These are phyloP conservation scores for Prolemur simus DNA, from an alignment of 2,113 vertebrate species.

Conservation along the genomic window DNA sequence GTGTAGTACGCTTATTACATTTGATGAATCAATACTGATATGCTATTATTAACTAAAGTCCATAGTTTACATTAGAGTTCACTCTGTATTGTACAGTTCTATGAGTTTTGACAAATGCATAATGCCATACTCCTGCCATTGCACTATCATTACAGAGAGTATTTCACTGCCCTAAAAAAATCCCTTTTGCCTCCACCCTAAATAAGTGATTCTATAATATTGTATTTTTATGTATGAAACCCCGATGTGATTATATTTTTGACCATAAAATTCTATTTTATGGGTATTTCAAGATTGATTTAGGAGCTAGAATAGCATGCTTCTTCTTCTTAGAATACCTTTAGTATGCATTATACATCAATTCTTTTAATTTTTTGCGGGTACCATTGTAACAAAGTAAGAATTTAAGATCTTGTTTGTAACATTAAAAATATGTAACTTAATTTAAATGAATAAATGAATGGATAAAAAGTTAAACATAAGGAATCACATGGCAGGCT, in stretches of 20 bases:
- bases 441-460: conserved; percentile 25
- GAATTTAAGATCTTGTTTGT: background rate
- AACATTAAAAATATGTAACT: background rate
- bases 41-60: background rate
- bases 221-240: background rate
- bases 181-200: background rate
- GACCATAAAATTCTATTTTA: conserved; percentile 9
- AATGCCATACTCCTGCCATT: background rate
- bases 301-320: background rate
- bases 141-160: background rate
- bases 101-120: background rate
- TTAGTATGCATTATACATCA: background rate
- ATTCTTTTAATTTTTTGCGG: background rate
- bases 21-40: background rate
- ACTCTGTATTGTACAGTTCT: background rate
- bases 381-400: background rate
- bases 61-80: background rate
- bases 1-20: background rate
- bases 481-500: background rate
- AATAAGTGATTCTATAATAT: background rate
- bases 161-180: background rate
- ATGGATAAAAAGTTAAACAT: background rate
- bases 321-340: background rate
- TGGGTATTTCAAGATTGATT: background rate
- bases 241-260: background rate